phyloP scores from a whole-genome alignment of 2,888 invertebrate genomes.

The Leucoptera coffeella region DNA sequence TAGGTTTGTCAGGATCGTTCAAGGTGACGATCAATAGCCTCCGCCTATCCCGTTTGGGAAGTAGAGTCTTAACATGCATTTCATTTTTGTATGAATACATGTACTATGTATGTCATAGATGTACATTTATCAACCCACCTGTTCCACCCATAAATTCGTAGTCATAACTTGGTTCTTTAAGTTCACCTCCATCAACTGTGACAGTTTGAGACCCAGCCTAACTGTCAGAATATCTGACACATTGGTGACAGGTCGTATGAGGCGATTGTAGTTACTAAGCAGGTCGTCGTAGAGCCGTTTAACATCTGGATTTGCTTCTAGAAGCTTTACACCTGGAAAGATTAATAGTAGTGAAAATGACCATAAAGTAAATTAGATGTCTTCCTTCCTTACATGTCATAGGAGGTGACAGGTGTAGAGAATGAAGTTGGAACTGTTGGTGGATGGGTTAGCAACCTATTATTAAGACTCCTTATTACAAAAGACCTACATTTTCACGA shows the following conservation, averaged over 20 bases:
- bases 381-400: neutral
- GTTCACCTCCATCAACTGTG: constrained; percentile 88
- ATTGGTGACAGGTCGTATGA: constrained; percentile 90
- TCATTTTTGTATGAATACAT: neutral
- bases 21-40: no score
- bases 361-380: neutral
- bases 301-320: constrained; percentile 87
- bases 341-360: neutral
- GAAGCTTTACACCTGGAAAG: constrained; percentile 30
- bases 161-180: constrained; percentile 92
- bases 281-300: constrained; percentile 94
- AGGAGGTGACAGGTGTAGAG: neutral
- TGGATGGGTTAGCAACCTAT: no score
- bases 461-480: no score
- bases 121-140: constrained; percentile 50
- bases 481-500: no score
- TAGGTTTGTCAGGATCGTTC: no score
- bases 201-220: constrained; percentile 81
- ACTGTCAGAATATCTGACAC: constrained; percentile 90
- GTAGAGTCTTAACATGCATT: neutral
- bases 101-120: neutral
- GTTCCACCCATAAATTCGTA: constrained; percentile 90
- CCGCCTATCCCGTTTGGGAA: no score
- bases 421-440: neutral
- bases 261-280: constrained; percentile 89